Percentiles rank a stretch among this genome's conserved stretches.
Evolutionary conservation across 2,797 vertebrate genomes (phyloP).

Genomic region (Gadopsis bispinosus): DNA sequence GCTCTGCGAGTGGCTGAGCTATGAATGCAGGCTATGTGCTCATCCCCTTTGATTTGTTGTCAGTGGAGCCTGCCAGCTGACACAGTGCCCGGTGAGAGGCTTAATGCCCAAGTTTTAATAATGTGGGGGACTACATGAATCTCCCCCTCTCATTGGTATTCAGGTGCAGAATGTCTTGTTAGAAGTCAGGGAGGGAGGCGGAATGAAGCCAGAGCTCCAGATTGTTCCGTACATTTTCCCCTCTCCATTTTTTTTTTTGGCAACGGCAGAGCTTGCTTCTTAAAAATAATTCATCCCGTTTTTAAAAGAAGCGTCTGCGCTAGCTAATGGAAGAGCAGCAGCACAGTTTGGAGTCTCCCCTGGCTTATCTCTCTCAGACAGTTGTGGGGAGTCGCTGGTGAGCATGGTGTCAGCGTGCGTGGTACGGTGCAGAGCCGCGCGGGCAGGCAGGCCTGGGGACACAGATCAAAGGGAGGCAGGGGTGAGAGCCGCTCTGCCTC

Average conservation of each 20-base stretch:
- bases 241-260: conserved; percentile 77
- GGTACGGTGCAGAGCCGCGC: conserved; percentile 86
- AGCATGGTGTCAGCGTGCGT: conserved; percentile 90
- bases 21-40: conserved; percentile 85
- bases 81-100: conserved; percentile 85
- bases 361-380: conserved; percentile 99
- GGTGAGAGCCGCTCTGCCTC: conserved; percentile 89
- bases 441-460: conserved; percentile 96
- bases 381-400: conserved; percentile 98
- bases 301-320: conserved; percentile 82
- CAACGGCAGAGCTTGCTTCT: conserved; percentile 83
- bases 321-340: conserved; percentile 83
- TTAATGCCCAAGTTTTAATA: conserved; percentile 89
- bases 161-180: conserved; percentile 86
- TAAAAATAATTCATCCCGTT: conserved; percentile 87
- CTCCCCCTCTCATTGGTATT: conserved; percentile 87
- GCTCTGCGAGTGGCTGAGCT: conserved; percentile 79
- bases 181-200: conserved; percentile 84
- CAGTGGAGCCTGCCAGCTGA: conserved; percentile 86
- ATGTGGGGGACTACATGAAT: conserved; percentile 84
- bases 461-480: conserved; percentile 96
- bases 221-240: conserved; percentile 80
- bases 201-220: conserved; percentile 80
- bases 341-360: conserved; percentile 85
- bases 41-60: conserved; percentile 87